Evolutionary conservation across 2,797 vertebrate species (phyloP).

Genomic region (Anguilla obscura): DNA sequence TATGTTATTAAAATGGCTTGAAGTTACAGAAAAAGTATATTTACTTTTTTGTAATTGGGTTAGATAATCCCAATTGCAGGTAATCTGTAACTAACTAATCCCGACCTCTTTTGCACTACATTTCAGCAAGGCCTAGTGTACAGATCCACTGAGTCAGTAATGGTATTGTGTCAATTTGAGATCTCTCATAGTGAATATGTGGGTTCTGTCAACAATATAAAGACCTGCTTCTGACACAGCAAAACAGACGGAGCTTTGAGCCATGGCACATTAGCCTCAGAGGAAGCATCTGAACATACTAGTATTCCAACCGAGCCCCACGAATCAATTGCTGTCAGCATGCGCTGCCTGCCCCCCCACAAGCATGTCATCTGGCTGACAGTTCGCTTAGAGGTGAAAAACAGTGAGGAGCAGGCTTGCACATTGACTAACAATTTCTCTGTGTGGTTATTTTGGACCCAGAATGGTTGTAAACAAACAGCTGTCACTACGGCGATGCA

Average conservation of each 20-base stretch:
- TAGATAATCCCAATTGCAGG: too few species aligned
- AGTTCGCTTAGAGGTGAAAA: not conserved
- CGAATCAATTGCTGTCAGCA: constrained; percentile 13
- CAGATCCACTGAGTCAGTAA: not conserved
- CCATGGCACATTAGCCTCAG: not conserved
- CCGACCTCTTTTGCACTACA: not conserved
- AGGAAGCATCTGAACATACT: not conserved
- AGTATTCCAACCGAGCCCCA: not conserved
- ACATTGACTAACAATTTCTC: not conserved
- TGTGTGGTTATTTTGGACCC: not conserved
- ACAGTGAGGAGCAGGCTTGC: not conserved
- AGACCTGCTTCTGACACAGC: not conserved
- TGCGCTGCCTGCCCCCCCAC: not conserved
- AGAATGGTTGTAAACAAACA: not conserved
- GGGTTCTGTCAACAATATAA: not conserved
- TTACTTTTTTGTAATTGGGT: too few species aligned
- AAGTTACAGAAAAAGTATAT: too few species aligned
- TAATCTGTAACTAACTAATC: too few species aligned
- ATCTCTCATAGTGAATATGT: not conserved
- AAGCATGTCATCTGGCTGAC: constrained; percentile 11
- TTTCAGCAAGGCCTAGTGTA: not conserved
- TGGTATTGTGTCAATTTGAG: not conserved
- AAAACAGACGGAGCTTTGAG: not conserved
- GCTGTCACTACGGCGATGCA: not conserved
- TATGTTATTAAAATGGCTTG: too few species aligned